Base-by-base conservation (phyloP, 2,888 invertebrate genomes). In the Globia sparganii region DNA sequence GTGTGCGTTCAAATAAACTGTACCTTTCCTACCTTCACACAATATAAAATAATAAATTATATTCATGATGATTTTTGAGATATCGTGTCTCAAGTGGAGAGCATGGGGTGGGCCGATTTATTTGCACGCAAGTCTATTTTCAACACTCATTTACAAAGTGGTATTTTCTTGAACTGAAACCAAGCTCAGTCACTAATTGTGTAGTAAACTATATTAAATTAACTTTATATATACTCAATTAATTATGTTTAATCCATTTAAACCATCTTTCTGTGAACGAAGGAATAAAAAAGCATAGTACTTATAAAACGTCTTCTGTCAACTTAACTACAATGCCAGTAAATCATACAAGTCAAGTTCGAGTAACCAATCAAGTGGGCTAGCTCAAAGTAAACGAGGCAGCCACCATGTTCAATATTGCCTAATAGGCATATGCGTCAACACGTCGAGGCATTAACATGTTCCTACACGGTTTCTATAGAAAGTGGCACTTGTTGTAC, bases 401-500 rank as follows among this genome's bases (percentile, higher is more conserved):
- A 81, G 64, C 59, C 8, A 72, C 66, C 78, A 65, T 75, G 81
- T 89, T 89, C 90, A 91, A 93, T 94, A 95, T 95, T 95, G 93
- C 95, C 94, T 94, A 96, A 95, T 95, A 94, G 86, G 89, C 87
- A 85, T 90, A 91, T 90, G 77, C 88, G 86, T 86, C 87, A 87
- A 87, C 90, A 87, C 88, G 88, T 89, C 87, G 89, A 85, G 73
- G 83, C 91, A 93, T 94, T 94, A 94, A 90, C 92, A 94, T 94
- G 93, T 92, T 83, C 76, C 72, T 80, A 86, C 91, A 89, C 93
- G 95, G 93, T 93, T 94, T 91, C 87, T 89, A 91, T 95, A 95
- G 96, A 96, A 96, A 96, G 96, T 93, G 87, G 94, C 91, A 92
- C 92, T 91, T 91, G 94, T 84, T 93, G 93, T 91, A 91, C 86